Conservation (phyloP, 2,888 invertebrate genomes). For the Chloroclysta siterata region DNA sequence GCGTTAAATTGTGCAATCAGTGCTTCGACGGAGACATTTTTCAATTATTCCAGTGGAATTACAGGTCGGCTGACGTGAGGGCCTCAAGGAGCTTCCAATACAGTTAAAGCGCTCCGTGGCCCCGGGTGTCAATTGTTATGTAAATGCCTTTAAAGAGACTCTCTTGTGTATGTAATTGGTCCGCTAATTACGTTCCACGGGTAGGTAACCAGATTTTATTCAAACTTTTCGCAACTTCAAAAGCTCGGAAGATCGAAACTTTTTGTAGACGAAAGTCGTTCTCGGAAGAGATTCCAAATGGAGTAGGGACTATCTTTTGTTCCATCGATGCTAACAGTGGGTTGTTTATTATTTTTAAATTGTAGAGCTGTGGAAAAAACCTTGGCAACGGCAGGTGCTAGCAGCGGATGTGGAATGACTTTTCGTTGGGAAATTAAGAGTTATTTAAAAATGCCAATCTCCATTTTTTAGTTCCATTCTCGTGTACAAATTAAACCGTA, state of each 20-base stretch:
- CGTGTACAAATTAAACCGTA: conserved; percentile 20
- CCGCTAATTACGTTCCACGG: conserved; percentile 58
- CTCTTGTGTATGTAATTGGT: conserved; percentile 51
- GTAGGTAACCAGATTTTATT: conserved; percentile 48
- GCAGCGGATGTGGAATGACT: conserved; percentile 65
- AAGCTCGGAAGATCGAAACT: conserved; percentile 33
- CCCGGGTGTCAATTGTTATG: conserved; percentile 67
- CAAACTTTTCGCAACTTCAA: conserved; percentile 32
- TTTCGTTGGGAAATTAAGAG: conserved; percentile 37
- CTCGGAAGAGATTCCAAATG: conserved; percentile 46
- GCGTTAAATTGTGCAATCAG: conserved; percentile 43
- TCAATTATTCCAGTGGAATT: conserved; percentile 62
- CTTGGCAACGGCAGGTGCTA: conserved; percentile 61
- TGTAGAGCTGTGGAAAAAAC: conserved; percentile 58
- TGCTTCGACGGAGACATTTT: conserved; percentile 48
- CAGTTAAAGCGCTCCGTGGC: conserved; percentile 48
- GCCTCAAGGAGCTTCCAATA: conserved; percentile 29
- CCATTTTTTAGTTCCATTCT: conserved; percentile 42
- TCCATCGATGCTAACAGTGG: conserved; percentile 33
- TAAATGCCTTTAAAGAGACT: conserved; percentile 56
- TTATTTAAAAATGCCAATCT: conserved; percentile 49
- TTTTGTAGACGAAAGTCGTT: conserved; percentile 40
- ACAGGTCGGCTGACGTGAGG: conserved; percentile 46
- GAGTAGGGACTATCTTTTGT: conserved; percentile 32
- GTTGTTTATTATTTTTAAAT: conserved; percentile 28